These are phyloP conservation scores for Lasius platythorax DNA, from an alignment of 2,888 invertebrate genomes.

Conservation along the genomic window DNA sequence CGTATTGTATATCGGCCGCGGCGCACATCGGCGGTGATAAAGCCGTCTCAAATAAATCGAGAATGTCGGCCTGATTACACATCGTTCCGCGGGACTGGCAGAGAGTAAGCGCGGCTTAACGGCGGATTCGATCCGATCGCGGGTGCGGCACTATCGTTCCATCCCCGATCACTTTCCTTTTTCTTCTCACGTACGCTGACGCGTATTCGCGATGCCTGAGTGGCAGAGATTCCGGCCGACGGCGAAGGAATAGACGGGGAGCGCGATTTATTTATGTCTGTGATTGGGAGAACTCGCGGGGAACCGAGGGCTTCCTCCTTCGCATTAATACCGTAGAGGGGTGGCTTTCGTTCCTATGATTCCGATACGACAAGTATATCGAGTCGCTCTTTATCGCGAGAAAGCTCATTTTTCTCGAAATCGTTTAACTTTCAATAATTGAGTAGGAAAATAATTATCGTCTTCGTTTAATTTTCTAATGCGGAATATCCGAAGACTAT, in stretches of 20 bases:
- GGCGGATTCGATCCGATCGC: constrained; percentile 71
- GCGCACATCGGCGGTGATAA: constrained; percentile 50
- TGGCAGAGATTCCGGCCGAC: constrained; percentile 69
- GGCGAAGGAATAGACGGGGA: constrained; percentile 72
- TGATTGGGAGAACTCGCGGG: constrained; percentile 73
- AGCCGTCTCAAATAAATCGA: constrained; percentile 70
- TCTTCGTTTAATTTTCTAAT: background rate
- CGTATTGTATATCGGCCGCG: constrained; percentile 55
- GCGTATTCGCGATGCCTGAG: constrained; percentile 75
- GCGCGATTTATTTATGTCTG: constrained; percentile 79
- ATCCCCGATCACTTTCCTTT: constrained; percentile 60
- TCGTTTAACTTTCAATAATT: background rate
- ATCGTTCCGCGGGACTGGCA: constrained; percentile 73
- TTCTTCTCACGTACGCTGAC: constrained; percentile 64
- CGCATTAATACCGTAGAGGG: constrained; percentile 74
- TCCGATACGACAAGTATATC: constrained; percentile 53
- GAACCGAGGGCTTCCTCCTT: constrained; percentile 69
- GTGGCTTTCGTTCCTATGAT: constrained; percentile 59
- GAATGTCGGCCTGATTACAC: constrained; percentile 71
- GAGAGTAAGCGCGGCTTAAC: constrained; percentile 76
- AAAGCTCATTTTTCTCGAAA: background rate
- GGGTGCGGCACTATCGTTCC: constrained; percentile 68
- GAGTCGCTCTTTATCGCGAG: background rate
- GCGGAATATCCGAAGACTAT: background rate
- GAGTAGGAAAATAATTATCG: background rate